Evolutionary conservation across 2,113 vertebrate species (phyloP), one percentile per base, ranked within the genome.

Genomic region (Bos javanicus): DNA sequence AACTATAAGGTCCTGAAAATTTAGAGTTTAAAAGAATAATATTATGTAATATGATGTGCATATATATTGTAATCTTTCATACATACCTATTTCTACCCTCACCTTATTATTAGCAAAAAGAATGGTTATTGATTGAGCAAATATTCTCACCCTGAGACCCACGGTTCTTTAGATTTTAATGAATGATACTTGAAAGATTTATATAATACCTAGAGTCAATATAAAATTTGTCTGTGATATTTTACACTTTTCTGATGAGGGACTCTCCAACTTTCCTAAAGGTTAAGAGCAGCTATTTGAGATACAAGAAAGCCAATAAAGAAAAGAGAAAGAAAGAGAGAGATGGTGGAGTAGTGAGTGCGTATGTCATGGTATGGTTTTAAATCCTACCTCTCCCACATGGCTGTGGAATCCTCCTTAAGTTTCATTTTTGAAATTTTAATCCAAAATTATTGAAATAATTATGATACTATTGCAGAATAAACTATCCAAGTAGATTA

Each of bases 391-490:
- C 30, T 57, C 67, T 52, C 57, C 23, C 28, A 85, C 46, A 30
- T 25, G 33, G 19, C 14, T 80, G 21, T 54, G 59, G 23, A 62
- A 92, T n/a, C 26, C 26, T 91, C 26, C 56, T 30, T 78, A 39
- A 19, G 19, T 62, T 83, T 62, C 48, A 23, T n/a, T 36, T 54
- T n/a, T 54, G 16, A 82, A 52, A 52, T 52, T 50, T 50, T 50
- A 52, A 52, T 33, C 9, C 78, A 81, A 50, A 80, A 80, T 93
- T 84, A 94, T 95, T 96, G 23, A 98, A 39, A 86, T 90, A 54
- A 90, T 23, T 91, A 48, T 91, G 50, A 52, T 26, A 62, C 13
- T 48, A 88, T 8, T 74, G 6, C 62, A 87, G 26, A 87, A 25
- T 78, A 97, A 94, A 90, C 28, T 17, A 81, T 54, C 52, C 71